Evolutionary conservation across 2,113 vertebrate species (phyloP).

Genomic region (Suncus etruscus): DNA sequence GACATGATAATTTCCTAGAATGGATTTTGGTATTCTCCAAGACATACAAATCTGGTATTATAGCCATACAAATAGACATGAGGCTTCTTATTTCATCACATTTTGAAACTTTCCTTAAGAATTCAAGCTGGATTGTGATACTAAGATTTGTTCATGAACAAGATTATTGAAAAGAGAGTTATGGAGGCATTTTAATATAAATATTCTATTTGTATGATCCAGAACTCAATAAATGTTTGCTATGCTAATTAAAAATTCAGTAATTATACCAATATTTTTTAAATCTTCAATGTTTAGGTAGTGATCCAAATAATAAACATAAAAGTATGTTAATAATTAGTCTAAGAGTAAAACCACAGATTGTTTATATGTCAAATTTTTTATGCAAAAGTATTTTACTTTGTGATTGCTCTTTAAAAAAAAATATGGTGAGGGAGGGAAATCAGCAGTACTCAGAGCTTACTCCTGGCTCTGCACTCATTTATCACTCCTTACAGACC

Average conservation of each 20-base stretch:
- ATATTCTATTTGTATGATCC: too few species aligned
- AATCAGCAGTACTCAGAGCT: too few species aligned
- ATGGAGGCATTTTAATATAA: background rate
- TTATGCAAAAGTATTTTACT: background rate
- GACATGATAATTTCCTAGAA: background rate
- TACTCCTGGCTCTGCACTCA: too few species aligned
- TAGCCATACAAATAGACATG: background rate
- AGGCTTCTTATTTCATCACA: background rate
- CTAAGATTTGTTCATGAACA: background rate
- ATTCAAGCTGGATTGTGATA: background rate
- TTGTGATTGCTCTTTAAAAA: too few species aligned
- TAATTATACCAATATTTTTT: background rate
- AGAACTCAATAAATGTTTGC: background rate
- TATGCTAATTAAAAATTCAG: background rate
- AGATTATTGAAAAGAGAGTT: background rate
- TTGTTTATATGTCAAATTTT: background rate
- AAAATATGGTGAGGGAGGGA: too few species aligned
- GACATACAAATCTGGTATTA: too few species aligned
- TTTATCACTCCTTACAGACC: too few species aligned
- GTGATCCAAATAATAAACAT: conserved; percentile 31
- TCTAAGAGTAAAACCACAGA: too few species aligned
- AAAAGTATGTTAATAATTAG: background rate
- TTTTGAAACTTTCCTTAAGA: background rate
- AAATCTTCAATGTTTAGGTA: background rate
- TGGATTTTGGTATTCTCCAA: background rate